Evolutionary conservation across 2,113 vertebrate species (phyloP).

Genomic region (Etheostoma spectabile): DNA sequence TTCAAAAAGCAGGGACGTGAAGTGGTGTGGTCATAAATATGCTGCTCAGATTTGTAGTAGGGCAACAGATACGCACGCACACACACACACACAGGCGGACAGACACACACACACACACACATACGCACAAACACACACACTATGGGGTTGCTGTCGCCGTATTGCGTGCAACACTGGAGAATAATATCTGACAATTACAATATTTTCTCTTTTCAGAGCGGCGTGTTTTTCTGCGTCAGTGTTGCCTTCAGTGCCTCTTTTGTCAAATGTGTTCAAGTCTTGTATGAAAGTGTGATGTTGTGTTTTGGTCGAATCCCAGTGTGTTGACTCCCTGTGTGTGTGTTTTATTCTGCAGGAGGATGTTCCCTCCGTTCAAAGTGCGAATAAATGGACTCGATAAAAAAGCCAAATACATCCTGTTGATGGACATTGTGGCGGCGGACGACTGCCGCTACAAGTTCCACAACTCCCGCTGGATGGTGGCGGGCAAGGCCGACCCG

Average conservation of each 20-base stretch:
- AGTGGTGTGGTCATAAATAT: slow-evolving; percentile 69
- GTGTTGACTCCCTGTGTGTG: slow-evolving; percentile 44
- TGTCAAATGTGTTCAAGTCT: not conserved
- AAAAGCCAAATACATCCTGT: slow-evolving; percentile 97
- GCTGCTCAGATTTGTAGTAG: slow-evolving; percentile 55
- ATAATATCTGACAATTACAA: slow-evolving; percentile 45
- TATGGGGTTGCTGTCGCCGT: slow-evolving; percentile 5
- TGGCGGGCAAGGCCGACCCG: slow-evolving; percentile 97
- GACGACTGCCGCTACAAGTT: slow-evolving; percentile 99
- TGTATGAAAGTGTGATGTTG: not conserved
- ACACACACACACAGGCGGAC: not conserved
- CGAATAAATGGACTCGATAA: slow-evolving; percentile 97
- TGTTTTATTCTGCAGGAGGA: slow-evolving; percentile 86
- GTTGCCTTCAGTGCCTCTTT: slow-evolving; percentile 4
- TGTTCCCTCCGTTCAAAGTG: slow-evolving; percentile 99
- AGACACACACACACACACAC: not conserved
- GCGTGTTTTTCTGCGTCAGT: slow-evolving; percentile 3
- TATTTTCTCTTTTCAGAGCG: slow-evolving; percentile 22
- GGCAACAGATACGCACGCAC: slow-evolving; percentile 32
- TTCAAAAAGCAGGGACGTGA: slow-evolving; percentile 69
- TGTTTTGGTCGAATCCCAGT: slow-evolving; percentile 1
- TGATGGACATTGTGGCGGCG: slow-evolving; percentile 98
- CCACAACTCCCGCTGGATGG: slow-evolving; percentile 99
- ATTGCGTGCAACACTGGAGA: slow-evolving; percentile 19
- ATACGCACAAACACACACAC: not conserved